A percentile compares a stretch with the other conserved stretches of the same genome.
Conservation (phyloP, 64 coral and sea anemone genomes). For the Montipora cactus region DNA sequence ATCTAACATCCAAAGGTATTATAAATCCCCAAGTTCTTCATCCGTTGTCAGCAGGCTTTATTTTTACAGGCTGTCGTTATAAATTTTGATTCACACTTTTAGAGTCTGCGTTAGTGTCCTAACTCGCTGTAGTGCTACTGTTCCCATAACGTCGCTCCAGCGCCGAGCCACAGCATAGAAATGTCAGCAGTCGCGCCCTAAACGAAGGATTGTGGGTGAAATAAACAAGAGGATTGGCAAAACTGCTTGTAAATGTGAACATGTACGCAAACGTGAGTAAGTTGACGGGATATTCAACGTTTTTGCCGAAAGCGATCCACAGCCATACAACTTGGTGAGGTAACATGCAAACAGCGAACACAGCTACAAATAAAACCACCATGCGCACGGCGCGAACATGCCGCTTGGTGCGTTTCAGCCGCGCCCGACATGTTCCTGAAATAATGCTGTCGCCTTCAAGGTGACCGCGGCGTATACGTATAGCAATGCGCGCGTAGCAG, state of each 20-base stretch:
- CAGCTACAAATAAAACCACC: conserved; percentile 64
- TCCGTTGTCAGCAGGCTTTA: too few species aligned
- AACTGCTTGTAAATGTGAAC: conserved; percentile 83
- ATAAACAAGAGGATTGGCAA: conserved; percentile 82
- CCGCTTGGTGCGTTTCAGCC: conserved; percentile 43
- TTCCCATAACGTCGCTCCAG: not conserved
- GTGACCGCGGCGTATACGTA: conserved; percentile 48
- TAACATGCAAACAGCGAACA: conserved; percentile 89
- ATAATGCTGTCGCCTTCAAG: conserved; percentile 46
- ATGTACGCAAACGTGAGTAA: conserved; percentile 76
- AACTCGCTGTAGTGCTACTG: not conserved
- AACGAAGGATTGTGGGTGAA: conserved; percentile 75
- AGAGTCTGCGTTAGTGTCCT: not conserved
- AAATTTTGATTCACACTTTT: not conserved
- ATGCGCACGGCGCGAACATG: conserved; percentile 72
- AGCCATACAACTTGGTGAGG: conserved; percentile 88
- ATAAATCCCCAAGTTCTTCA: too few species aligned
- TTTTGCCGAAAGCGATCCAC: conserved; percentile 49
- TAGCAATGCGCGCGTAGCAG: conserved; percentile 72
- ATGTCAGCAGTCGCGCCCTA: not conserved
- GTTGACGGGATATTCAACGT: conserved; percentile 7
- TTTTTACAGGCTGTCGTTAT: not conserved
- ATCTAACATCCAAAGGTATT: too few species aligned
- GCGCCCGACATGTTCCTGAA: conserved; percentile 59
- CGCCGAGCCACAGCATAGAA: not conserved